Conservation (phyloP, 2,113 vertebrate species). For the Burhinus bistriatus region DNA sequence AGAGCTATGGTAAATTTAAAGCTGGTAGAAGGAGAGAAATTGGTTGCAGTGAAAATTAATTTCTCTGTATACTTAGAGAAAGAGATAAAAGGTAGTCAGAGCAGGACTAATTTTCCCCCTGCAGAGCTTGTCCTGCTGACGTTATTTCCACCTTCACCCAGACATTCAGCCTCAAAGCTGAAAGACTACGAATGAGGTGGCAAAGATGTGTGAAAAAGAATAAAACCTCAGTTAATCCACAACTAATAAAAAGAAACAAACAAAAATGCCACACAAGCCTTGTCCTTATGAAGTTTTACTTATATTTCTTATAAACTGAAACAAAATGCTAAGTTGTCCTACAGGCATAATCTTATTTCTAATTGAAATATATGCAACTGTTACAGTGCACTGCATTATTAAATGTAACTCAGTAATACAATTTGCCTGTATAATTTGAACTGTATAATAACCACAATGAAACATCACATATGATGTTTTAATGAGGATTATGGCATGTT, state of each 20-base stretch:
- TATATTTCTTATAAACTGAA: background rate
- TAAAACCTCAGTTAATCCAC: background rate
- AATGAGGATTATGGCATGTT: conserved; percentile 61
- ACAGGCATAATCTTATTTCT: conserved; percentile 24
- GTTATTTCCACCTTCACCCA: background rate
- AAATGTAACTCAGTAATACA: conserved; percentile 49
- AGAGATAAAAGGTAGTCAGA: background rate
- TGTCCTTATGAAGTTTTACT: background rate
- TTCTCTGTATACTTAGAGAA: background rate
- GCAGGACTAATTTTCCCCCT: background rate
- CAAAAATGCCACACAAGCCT: background rate
- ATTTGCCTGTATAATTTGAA: conserved; percentile 49
- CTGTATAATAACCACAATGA: conserved; percentile 42
- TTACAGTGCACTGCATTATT: conserved; percentile 27
- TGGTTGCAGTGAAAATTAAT: background rate
- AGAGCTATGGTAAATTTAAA: background rate
- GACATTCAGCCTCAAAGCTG: background rate
- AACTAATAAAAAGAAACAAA: background rate
- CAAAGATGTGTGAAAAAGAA: background rate
- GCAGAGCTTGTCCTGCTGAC: background rate
- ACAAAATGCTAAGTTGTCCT: background rate
- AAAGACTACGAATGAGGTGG: background rate
- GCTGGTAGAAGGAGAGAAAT: background rate
- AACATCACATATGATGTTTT: conserved; percentile 61
- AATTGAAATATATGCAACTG: conserved; percentile 1